Base-by-base conservation (phyloP, 64 coral and sea anemone species). In the Stichodactyla helianthus region DNA sequence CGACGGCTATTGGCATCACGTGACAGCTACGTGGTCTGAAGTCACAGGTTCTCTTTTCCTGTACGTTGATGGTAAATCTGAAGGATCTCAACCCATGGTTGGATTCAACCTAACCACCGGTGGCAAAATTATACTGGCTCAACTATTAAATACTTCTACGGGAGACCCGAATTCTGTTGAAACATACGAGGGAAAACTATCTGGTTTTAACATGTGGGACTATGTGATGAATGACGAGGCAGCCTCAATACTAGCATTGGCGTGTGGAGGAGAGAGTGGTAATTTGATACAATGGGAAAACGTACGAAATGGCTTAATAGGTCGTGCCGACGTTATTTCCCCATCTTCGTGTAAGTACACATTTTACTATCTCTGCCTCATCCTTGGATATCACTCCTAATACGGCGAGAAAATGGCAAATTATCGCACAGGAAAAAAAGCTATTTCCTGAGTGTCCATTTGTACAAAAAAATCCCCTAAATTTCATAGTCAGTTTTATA, bases 131-230 rank as follows among this genome's bases (percentile, higher is more conserved):
- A 63, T 84, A 23, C 23, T 84, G 15, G 54, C 50, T 17, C 83
- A 84, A 59, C 14, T 14, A 27, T 54, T 56, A 4, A 63, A 50
- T 51, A 60, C 27, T 16, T 54, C n/a, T 17, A 60, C 17, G 25
- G 83, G 83, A 59, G 31, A 51, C 23, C 11, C 50, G 12, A 54
- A 59, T 61, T 9, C 83, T 7, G 10, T 58, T 35, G 12, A 35
- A 16, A 19, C 26, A 16, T 84, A 23, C 27, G 35, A 18, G 8
- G 67, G 82, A 13, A 60, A 82, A 55, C 59, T 90, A 16, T 76
- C 88, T 71, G 53, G 23, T 50, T 90, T 90, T 58, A 90, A 90
- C 51, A 77, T 90, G 81, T 84, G 80, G 81, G 52, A 90, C 53
- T 12, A 50, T 10, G 16, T 51, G 6, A 20, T 90, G 22, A 19